Conservation (phyloP, 2,797 vertebrate genomes). For the Protosalanx chinensis region DNA sequence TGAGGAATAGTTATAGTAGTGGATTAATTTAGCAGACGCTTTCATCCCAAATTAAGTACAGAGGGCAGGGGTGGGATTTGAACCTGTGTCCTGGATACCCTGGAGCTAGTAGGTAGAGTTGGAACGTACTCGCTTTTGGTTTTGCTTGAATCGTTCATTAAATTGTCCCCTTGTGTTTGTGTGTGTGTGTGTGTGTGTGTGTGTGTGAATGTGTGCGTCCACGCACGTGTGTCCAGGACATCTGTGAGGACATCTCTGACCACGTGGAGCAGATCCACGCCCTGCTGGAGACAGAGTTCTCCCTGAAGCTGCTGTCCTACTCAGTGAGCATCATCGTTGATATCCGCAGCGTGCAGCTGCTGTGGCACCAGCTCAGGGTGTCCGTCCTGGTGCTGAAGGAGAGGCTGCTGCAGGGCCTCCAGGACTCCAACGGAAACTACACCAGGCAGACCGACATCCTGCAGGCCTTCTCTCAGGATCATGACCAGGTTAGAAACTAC, state of each 20-base stretch:
- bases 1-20: too few species aligned
- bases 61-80: too few species aligned
- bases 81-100: too few species aligned
- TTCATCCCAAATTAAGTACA: too few species aligned
- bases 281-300: conserved; percentile 95
- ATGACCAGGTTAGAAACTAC: conserved; percentile 73
- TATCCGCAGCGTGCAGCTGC: conserved; percentile 93
- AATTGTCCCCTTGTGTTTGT: conserved; percentile 12
- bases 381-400: conserved; percentile 95
- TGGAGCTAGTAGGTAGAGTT: too few species aligned
- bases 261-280: conserved; percentile 98
- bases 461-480: conserved; percentile 93
- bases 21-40: too few species aligned
- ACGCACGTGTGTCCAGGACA: conserved; percentile 74
- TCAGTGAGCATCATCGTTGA: conserved; percentile 97
- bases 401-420: conserved; percentile 92
- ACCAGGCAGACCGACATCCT: conserved; percentile 95
- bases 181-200: conserved; percentile 21
- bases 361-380: conserved; percentile 97
- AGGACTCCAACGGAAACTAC: conserved; percentile 98
- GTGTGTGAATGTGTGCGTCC: conserved; percentile 16
- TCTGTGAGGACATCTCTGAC: conserved; percentile 98
- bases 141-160: not conserved
- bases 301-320: conserved; percentile 95
- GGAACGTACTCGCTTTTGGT: too few species aligned